These are phyloP conservation scores for Megaceryle torquata DNA, from an alignment of 2,113 vertebrate genomes.

Conservation along the genomic window DNA sequence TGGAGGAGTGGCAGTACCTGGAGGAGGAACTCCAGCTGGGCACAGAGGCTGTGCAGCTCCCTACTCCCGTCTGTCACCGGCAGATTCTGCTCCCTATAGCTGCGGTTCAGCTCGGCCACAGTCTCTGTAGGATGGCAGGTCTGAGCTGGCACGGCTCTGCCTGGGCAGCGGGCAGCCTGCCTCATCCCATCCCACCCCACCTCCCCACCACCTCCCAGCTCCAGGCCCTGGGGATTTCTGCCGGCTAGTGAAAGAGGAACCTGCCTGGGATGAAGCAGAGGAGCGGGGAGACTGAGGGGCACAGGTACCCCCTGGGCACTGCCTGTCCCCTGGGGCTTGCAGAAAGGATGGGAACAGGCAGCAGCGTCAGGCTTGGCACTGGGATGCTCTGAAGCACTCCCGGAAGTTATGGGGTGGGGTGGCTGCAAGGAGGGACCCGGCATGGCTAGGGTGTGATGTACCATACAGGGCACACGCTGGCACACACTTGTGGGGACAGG, in stretches of 20 bases:
- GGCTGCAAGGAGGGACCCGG: not conserved
- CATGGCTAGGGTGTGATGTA: not conserved
- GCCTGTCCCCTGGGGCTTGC: not conserved
- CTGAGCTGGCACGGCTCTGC: not conserved
- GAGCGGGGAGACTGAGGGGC: not conserved
- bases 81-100: constrained; percentile 24
- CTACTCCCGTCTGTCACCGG: constrained; percentile 67
- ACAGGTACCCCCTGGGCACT: not conserved
- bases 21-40: constrained; percentile 76
- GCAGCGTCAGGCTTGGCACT: not conserved
- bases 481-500: not conserved
- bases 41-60: constrained; percentile 75
- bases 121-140: constrained; percentile 34
- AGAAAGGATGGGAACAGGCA: rapidly evolving
- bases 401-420: not conserved
- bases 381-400: not conserved
- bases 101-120: constrained; percentile 21
- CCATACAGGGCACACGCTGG: not conserved
- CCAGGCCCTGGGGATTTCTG: not conserved
- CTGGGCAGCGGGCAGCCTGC: not conserved
- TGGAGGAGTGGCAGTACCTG: constrained; percentile 48
- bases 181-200: not conserved
- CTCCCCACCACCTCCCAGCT: not conserved
- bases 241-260: not conserved
- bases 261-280: not conserved